phyloP scores from a whole-genome alignment of 2,113 vertebrate species.

The Panurus biarmicus region DNA sequence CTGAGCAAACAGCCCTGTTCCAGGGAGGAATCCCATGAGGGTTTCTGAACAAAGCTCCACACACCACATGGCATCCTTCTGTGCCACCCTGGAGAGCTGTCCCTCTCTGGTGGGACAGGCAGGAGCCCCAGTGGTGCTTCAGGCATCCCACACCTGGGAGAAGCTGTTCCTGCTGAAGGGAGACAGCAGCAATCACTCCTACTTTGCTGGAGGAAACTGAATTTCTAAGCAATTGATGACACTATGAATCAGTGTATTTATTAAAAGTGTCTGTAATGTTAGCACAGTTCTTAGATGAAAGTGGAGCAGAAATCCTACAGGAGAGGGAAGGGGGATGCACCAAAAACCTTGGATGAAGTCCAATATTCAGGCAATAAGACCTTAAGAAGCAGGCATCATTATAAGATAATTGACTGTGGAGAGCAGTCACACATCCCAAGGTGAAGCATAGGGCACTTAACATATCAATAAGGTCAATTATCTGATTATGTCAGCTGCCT shows the following conservation, averaged over 20 bases:
- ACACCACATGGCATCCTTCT: rapidly evolving
- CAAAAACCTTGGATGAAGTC: neutral
- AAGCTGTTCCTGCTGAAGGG: neutral
- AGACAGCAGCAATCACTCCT: neutral
- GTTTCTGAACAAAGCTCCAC: neutral
- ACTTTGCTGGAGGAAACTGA: neutral
- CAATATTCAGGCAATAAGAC: neutral
- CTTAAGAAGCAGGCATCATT: slow-evolving; percentile 27
- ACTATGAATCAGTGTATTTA: neutral
- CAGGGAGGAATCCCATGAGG: neutral
- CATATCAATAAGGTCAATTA: slow-evolving; percentile 74
- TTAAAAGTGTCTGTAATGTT: neutral
- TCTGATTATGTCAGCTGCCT: slow-evolving; percentile 60
- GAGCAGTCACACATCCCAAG: slow-evolving; percentile 53
- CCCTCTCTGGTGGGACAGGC: neutral
- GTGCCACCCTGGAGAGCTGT: neutral
- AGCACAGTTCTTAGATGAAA: neutral
- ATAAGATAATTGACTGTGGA: slow-evolving; percentile 62
- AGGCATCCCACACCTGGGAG: neutral
- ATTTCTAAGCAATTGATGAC: neutral
- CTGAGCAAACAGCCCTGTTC: neutral
- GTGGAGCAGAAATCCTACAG: neutral
- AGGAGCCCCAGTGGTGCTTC: rapidly evolving
- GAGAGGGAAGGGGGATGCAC: neutral
- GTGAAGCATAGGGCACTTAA: slow-evolving; percentile 64